phyloP scores from a whole-genome alignment of 2,888 invertebrate species.

The Galerucella pusilla region DNA sequence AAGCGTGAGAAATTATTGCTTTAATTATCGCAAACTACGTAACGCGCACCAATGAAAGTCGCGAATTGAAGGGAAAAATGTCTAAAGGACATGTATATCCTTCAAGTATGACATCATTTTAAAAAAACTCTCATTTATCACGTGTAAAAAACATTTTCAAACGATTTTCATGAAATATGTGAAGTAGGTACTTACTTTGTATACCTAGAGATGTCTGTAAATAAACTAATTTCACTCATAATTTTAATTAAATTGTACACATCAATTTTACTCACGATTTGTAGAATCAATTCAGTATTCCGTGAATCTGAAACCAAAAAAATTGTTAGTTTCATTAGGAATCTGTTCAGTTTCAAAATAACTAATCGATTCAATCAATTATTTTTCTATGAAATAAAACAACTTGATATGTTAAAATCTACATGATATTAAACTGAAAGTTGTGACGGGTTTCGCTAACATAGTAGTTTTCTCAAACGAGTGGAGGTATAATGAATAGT shows the following conservation, averaged over 20 bases:
- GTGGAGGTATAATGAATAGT: no score
- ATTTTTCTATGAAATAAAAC: no score
- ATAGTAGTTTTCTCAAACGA: no score
- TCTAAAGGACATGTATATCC: neutral
- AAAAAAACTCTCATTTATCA: neutral
- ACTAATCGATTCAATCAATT: neutral
- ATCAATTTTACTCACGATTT: neutral
- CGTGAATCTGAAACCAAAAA: neutral
- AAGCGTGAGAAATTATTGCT: neutral
- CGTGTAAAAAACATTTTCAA: neutral
- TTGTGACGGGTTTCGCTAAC: no score
- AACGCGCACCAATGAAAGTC: neutral
- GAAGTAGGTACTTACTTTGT: no score
- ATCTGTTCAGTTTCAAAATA: neutral
- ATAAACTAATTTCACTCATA: no score
- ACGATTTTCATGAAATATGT: no score
- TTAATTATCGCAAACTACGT: conserved; percentile 2
- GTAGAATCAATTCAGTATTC: neutral
- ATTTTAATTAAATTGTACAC: no score
- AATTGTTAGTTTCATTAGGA: neutral
- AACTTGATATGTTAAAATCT: no score
- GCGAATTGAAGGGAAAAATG: neutral
- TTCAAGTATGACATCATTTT: neutral
- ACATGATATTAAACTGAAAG: no score
- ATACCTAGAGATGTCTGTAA: no score